Percentiles rank a stretch among this genome's conserved stretches.
These are phyloP conservation scores for Cryptus armator DNA, from an alignment of 2,888 invertebrate species.

Conservation along the genomic window DNA sequence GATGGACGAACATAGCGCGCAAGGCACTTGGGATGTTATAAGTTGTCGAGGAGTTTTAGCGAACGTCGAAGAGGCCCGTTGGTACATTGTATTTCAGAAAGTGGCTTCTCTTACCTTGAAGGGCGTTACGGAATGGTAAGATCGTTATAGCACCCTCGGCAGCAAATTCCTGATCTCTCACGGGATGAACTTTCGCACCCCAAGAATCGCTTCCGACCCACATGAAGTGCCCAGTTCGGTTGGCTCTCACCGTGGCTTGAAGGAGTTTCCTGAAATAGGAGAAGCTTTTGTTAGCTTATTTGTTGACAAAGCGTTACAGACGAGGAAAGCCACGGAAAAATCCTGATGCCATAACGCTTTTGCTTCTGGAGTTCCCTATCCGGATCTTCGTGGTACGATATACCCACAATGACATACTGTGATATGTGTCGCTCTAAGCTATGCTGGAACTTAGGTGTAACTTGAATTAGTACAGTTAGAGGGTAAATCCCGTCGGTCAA, in stretches of 20 bases:
- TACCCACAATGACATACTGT: neutral
- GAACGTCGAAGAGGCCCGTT: neutral
- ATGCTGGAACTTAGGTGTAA: neutral
- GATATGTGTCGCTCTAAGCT: neutral
- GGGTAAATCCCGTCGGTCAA: slow-evolving; percentile 39
- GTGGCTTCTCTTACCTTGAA: slow-evolving; percentile 84
- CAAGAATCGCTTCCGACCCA: slow-evolving; percentile 91
- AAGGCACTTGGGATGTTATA: neutral
- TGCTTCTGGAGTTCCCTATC: neutral
- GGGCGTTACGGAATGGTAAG: slow-evolving; percentile 87
- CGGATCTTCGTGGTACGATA: neutral
- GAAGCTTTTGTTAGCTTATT: slow-evolving; percentile 23
- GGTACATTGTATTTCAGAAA: slow-evolving; percentile 15
- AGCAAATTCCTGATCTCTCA: slow-evolving; percentile 87
- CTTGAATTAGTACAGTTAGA: slow-evolving; percentile 5
- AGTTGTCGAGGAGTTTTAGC: slow-evolving; percentile 32
- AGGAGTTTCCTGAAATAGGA: slow-evolving; percentile 86
- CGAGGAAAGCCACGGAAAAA: neutral
- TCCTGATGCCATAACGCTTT: neutral
- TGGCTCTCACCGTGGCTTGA: slow-evolving; percentile 87
- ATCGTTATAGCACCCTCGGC: slow-evolving; percentile 89
- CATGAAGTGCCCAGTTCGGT: slow-evolving; percentile 88
- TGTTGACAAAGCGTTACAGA: neutral
- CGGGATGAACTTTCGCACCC: slow-evolving; percentile 89
- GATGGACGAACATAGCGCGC: slow-evolving; percentile 17